phyloP scores from a whole-genome alignment of 2,888 invertebrate species.

The Himalopsyche japonica region DNA sequence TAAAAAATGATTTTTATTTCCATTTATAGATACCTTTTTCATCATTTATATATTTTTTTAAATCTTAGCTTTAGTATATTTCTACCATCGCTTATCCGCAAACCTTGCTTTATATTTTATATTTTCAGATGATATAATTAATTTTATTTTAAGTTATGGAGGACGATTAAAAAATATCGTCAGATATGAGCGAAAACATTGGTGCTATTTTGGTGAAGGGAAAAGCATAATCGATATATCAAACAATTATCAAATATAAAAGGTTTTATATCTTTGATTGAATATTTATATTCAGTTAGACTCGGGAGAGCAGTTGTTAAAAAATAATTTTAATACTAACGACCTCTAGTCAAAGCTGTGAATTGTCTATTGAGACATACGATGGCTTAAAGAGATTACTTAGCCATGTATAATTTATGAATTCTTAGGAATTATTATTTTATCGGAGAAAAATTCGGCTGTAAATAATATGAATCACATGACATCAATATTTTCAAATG shows the following conservation, averaged over 20 bases:
- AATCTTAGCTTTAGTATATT: not conserved
- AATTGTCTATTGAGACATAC: conserved; percentile 8
- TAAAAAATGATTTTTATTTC: not conserved
- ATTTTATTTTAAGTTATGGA: not conserved
- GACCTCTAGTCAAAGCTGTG: conserved; percentile 34
- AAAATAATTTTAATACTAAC: conserved; percentile 9
- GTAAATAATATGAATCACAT: not conserved
- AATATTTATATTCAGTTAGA: not conserved
- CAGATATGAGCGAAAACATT: conserved; percentile 28
- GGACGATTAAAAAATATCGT: not conserved
- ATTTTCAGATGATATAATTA: not conserved
- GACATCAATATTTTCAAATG: not conserved
- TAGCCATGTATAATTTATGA: not conserved
- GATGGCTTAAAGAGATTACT: not conserved
- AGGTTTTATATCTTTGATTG: not conserved
- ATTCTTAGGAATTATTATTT: not conserved
- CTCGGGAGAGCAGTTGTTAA: conserved; percentile 2
- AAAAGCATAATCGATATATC: not conserved
- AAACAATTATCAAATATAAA: not conserved
- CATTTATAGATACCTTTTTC: not conserved
- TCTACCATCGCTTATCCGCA: not conserved
- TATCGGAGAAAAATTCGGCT: not conserved
- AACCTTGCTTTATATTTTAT: not conserved
- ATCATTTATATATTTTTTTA: not conserved
- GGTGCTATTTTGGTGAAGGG: conserved; percentile 34